Base-by-base conservation (phyloP, 2,888 invertebrate genomes). In the Spodoptera exigua region DNA sequence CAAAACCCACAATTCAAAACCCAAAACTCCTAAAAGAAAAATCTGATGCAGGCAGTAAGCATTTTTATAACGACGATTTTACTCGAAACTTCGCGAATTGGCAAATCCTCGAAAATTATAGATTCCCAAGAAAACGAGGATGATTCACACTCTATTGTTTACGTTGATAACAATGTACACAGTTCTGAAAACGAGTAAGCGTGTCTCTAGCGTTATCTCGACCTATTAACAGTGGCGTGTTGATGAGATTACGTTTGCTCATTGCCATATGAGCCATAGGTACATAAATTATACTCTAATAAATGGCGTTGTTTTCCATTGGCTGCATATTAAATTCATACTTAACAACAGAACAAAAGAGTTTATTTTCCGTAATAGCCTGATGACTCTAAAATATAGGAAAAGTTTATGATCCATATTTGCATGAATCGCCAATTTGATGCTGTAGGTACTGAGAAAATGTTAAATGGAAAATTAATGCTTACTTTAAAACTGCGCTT, bases 141-240 rank as follows among this genome's bases (percentile, higher is more conserved):
- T 64, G 55, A 66, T 46, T 64, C 49, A 64, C 36, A 11, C 9
- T 11, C 13, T 27, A 27, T 9, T 27, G 27, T 27, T 27, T 27
- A 27, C 17, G 46, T 21, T 45, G 49, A 10, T 11, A 13, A 21
- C 16, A 3, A 18, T 14, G 34, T 39, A 27, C 35, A 48, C 10
- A 13, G 2, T 55, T 35, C 17, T 51, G 56, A 65, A 71, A 56
- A 71, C 51, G 56, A 34, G 49, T 56, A 49, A 51, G 49, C 47
- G 49, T 65, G 34, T 47, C 71, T 47, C 39, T 47, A 57, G 14
- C 36, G 32, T 51, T 71, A 72, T 65, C 66, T 40, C 34, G 35
- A 44, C 35, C 18, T 45, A 36, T 58, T 52, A 46, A 43, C 52
- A 54, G 44, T 66, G 35, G 41, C 44, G 35, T 44, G 54, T 39